Conservation (phyloP, 2,113 vertebrate species). For the Canis aureus region DNA sequence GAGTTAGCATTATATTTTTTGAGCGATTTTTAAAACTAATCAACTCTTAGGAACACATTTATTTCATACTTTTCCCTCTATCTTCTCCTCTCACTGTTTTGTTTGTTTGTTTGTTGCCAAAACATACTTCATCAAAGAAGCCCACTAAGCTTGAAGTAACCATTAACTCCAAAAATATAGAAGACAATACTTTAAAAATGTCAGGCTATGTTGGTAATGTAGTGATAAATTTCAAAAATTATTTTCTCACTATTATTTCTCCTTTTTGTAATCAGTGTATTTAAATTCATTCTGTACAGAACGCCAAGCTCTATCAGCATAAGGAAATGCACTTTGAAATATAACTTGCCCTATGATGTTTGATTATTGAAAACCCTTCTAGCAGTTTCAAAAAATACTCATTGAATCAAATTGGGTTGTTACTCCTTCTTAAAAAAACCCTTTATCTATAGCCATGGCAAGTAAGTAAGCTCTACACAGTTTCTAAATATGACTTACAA, state of each 20-base stretch:
- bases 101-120: neutral
- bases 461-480: neutral
- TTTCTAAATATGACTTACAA: slow-evolving; percentile 37
- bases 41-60: neutral
- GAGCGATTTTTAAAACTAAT: neutral
- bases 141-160: neutral
- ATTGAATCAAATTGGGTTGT: neutral
- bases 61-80: neutral
- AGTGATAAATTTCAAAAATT: neutral
- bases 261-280: neutral
- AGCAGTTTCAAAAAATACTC: neutral
- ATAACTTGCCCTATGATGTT: neutral
- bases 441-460: neutral
- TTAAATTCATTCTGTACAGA: neutral
- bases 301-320: neutral
- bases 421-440: neutral
- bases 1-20: neutral
- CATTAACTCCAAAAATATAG: neutral
- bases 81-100: neutral
- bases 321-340: neutral
- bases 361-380: neutral
- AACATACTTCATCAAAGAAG: neutral
- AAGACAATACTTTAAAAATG: neutral
- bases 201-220: neutral
- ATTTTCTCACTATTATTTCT: neutral